Percentiles rank a stretch among this genome's conserved stretches.
Evolutionary conservation across 2,888 invertebrate species (phyloP).

Genomic region (Aproaerema taeniolella): DNA sequence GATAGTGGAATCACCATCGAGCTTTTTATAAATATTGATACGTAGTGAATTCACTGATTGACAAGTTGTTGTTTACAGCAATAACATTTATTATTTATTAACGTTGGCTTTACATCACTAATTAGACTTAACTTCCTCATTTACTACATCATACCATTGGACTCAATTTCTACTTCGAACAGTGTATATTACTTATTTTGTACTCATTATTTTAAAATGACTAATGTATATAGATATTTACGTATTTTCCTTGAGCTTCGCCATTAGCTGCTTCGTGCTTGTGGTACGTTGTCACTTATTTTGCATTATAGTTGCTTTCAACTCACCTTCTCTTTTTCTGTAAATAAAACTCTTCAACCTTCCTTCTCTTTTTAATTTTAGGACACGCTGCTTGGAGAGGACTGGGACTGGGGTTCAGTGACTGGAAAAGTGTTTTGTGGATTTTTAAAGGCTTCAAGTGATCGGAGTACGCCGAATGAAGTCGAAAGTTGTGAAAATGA

Average conservation of each 20-base stretch:
- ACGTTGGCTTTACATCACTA: too few species aligned
- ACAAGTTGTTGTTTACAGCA: too few species aligned
- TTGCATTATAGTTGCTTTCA: constrained; percentile 21
- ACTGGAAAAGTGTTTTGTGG: constrained; percentile 8
- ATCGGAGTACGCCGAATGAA: constrained; percentile 58
- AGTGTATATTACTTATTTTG: too few species aligned
- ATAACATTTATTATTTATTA: too few species aligned
- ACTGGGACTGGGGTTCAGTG: constrained; percentile 1
- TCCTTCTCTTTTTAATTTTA: constrained; percentile 45
- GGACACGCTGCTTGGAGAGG: constrained; percentile 11
- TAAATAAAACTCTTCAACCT: constrained; percentile 52
- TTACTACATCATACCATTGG: too few species aligned
- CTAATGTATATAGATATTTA: too few species aligned
- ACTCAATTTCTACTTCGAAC: too few species aligned
- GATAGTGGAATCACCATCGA: too few species aligned
- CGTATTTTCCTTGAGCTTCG: constrained; percentile 13
- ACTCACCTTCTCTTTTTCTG: constrained; percentile 39
- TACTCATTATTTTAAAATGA: too few species aligned
- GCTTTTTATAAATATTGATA: too few species aligned
- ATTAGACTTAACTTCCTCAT: too few species aligned
- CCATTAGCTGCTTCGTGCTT: constrained; percentile 21
- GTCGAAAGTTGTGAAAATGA: constrained; percentile 76
- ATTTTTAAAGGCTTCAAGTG: neutral
- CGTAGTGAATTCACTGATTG: too few species aligned
- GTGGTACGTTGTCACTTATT: constrained; percentile 17